Base-by-base conservation (phyloP, 2,797 vertebrate genomes). In the Remorina albescens region DNA sequence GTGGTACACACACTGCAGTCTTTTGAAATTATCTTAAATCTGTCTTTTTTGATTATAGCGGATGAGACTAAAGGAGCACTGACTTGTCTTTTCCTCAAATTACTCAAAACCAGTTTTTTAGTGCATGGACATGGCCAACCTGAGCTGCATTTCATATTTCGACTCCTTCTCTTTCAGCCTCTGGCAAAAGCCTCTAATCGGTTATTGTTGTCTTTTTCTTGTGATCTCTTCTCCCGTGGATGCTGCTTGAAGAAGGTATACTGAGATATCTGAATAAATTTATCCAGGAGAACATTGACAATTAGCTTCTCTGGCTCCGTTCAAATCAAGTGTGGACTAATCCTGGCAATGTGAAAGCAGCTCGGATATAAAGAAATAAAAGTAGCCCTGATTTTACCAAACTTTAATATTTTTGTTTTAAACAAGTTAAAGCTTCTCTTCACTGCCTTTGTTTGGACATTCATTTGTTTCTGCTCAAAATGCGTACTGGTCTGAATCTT, bases 211-310 rank as follows among this genome's bases (percentile, higher is more conserved):
- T 49, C 15, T 57, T n/a, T 2, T 57, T 62, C 34, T 62, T 67
- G 28, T 11, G 6, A 6, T 53, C 39, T 36, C n/a, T 2, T 26
- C 49, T 26, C 16, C 30, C 2, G 0, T 2, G 19, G 12, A 15
- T 68, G 69, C 62, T 60, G 4, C 0, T 47, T 56, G 41, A 46
- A 54, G 21, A 23, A 42, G 25, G 23, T 72, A 44, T 56, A 23
- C 8, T 41, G 13, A 4, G 25, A 46, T 66, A 49, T 61, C 32
- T 47, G 37, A 1, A 44, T 39, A 37, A 53, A 8, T 49, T 25
- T 58, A 28, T 39, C 15, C 6, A 18, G 4, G 18, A 41, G 6
- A 37, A 42, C 18, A 61, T 0, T 32, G 53, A 6, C n/a, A n/a
- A n/a, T n/a, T n/a, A n/a, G n/a, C n/a, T 61, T 10, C 18, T 13